A percentile compares a stretch with the other conserved stretches of the same genome.
phyloP scores from a whole-genome alignment of 2,888 invertebrate genomes.

The Epinotia ramella region DNA sequence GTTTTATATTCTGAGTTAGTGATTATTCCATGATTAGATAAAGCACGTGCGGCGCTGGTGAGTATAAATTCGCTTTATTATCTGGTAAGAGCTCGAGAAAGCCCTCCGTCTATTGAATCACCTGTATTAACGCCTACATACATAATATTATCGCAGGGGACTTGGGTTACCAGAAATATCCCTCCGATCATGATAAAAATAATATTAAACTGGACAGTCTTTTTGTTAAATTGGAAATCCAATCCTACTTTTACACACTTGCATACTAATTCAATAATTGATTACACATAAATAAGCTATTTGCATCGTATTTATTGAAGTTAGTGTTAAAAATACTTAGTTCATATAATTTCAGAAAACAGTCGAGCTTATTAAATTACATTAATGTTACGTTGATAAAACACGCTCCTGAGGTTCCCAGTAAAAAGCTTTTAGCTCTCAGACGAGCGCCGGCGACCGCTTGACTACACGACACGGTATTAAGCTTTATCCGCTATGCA shows the following conservation, averaged over 20 bases:
- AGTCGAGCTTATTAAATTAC: background rate
- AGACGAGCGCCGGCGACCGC: conserved; percentile 16
- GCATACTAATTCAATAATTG: no score
- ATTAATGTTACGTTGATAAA: background rate
- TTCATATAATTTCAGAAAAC: background rate
- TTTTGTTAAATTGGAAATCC: background rate
- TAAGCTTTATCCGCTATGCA: no score
- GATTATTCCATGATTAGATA: no score
- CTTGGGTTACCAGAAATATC: background rate
- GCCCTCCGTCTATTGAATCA: conserved; percentile 12
- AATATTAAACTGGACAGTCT: background rate
- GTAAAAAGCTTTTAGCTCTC: conserved; percentile 24
- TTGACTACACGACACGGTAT: conserved; percentile 6
- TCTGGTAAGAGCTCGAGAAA: conserved; percentile 16
- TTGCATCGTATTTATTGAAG: no score
- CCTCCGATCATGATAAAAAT: background rate
- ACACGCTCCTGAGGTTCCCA: background rate
- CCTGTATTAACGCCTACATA: background rate
- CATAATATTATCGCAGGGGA: background rate
- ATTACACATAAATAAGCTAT: no score
- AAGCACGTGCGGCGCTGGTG: no score
- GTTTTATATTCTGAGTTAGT: no score
- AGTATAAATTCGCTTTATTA: conserved; percentile 5
- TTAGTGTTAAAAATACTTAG: no score
- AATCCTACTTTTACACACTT: background rate